Evolutionary conservation across 2,113 vertebrate genomes (phyloP).

Genomic region (Tyrannus savana): DNA sequence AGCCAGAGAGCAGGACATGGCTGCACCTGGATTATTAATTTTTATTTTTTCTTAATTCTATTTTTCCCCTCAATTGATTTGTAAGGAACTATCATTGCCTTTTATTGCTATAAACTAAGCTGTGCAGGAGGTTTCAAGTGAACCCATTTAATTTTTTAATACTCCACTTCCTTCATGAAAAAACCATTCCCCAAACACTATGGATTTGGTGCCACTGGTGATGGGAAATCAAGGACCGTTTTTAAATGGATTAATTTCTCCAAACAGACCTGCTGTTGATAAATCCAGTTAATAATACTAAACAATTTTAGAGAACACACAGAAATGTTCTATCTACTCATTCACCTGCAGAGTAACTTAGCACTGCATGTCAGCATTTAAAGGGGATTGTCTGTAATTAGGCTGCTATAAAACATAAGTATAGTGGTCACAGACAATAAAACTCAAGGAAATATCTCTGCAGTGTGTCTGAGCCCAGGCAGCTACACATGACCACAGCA

Average conservation of each 20-base stretch:
- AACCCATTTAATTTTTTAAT: conserved; percentile 18
- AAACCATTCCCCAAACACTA: background rate
- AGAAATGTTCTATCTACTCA: background rate
- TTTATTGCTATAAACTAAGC: background rate
- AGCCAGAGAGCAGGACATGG: background rate
- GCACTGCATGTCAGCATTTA: conserved; percentile 14
- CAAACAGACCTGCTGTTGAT: conserved; percentile 3
- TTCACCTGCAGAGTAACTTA: conserved; percentile 53
- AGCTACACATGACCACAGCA: background rate
- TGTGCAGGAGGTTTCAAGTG: conserved; percentile 18
- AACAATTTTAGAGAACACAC: background rate
- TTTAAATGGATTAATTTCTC: background rate
- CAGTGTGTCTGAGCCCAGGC: background rate
- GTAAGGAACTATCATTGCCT: background rate
- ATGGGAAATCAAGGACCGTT: background rate
- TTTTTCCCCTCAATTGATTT: background rate
- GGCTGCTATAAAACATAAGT: conserved; percentile 23
- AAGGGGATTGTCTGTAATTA: conserved; percentile 47
- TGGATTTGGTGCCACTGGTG: background rate
- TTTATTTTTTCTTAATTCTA: background rate
- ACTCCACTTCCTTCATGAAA: background rate
- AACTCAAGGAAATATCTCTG: background rate
- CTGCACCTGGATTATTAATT: background rate
- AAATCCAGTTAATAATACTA: background rate
- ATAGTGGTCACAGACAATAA: conserved; percentile 29